Conservation (phyloP, 1,140 invertebrate species). For the Berghia stephanieae region DNA sequence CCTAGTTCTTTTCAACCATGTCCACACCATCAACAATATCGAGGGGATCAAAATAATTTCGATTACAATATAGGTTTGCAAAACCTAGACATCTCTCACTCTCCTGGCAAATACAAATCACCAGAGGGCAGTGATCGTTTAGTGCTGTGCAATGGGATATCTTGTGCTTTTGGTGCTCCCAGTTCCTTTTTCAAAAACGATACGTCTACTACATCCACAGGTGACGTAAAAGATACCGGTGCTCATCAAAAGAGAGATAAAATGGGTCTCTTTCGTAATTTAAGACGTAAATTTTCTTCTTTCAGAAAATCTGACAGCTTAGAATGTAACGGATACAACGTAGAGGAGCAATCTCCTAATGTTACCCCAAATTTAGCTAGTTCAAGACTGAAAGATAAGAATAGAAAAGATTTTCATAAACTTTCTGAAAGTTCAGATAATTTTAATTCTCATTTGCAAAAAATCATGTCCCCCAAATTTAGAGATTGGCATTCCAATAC, state of each 20-base stretch:
- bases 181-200: too few species aligned
- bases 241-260: conserved; percentile 54
- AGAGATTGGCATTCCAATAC: conserved; percentile 54
- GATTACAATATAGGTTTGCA: too few species aligned
- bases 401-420: conserved; percentile 36
- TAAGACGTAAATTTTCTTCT: conserved; percentile 51
- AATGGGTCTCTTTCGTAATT: conserved; percentile 52
- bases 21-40: too few species aligned
- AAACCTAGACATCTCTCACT: too few species aligned
- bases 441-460: conserved; percentile 47
- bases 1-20: too few species aligned
- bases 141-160: too few species aligned
- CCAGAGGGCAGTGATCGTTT: too few species aligned
- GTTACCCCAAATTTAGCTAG: conserved; percentile 13
- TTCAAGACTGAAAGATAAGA: conserved; percentile 21
- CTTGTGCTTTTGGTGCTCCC: too few species aligned
- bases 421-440: conserved; percentile 56
- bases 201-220: too few species aligned
- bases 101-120: too few species aligned
- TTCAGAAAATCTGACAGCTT: conserved; percentile 46
- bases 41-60: too few species aligned
- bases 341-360: conserved; percentile 30
- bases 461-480: conserved; percentile 48
- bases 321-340: conserved; percentile 38
- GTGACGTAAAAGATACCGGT: too few species aligned